phyloP scores from a whole-genome alignment of 1,140 invertebrate genomes.

The Hylyphantes graminicola region DNA sequence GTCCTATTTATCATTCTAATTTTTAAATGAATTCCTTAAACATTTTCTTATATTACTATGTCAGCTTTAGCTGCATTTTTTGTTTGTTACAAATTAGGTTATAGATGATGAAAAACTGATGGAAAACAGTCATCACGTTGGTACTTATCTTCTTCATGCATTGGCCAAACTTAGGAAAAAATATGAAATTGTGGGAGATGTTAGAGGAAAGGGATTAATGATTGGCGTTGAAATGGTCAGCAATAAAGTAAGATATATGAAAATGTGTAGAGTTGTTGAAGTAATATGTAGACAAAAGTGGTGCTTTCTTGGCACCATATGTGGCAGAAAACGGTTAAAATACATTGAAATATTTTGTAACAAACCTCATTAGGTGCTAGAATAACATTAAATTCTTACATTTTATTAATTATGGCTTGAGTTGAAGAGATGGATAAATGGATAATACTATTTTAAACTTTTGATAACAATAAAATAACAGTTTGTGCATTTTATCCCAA shows the following conservation, averaged over 20 bases:
- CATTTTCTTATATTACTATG: not conserved
- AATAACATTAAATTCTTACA: too few relatives aligned
- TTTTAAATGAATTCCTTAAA: not conserved
- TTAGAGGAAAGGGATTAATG: conserved; percentile 97
- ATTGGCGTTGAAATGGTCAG: conserved; percentile 89
- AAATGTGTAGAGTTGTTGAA: too few relatives aligned
- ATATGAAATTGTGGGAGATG: conserved; percentile 86
- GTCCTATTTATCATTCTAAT: not conserved
- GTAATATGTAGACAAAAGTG: too few relatives aligned
- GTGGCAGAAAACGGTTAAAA: too few relatives aligned
- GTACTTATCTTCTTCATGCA: conserved; percentile 83
- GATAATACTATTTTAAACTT: too few relatives aligned
- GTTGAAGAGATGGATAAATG: too few relatives aligned
- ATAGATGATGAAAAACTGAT: conserved; percentile 93
- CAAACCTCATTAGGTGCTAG: too few relatives aligned
- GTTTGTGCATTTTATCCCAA: too few relatives aligned
- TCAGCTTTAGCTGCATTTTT: not conserved
- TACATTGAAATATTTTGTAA: too few relatives aligned
- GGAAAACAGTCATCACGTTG: conserved; percentile 79
- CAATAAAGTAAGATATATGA: conserved; percentile 70
- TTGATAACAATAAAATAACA: too few relatives aligned
- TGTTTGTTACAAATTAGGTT: conserved; percentile 72
- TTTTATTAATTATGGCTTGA: too few relatives aligned
- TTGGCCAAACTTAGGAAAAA: conserved; percentile 79
- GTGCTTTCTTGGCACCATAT: too few relatives aligned